phyloP scores from a whole-genome alignment of 1,140 invertebrate genomes.

The Akabosia matsudoensis region DNA sequence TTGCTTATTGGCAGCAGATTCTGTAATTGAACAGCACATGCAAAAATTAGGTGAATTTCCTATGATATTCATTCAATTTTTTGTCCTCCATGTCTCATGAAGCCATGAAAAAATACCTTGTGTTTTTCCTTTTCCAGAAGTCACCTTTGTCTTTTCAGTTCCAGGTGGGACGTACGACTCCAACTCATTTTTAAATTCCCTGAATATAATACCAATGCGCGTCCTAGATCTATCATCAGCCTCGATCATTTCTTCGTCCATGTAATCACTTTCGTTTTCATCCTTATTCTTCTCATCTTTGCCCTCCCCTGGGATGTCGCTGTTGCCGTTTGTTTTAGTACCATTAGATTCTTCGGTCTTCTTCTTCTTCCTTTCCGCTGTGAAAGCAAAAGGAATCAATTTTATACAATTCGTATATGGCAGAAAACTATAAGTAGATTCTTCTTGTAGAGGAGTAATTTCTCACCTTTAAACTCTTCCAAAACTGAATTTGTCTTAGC shows the following conservation, averaged over 20 bases:
- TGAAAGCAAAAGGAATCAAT: neutral
- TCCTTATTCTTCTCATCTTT: constrained; percentile 51
- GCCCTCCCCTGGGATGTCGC: constrained; percentile 13
- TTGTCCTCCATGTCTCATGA: too few species aligned
- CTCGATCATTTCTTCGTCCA: constrained; percentile 74
- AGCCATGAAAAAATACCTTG: neutral
- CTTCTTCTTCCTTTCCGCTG: constrained; percentile 45
- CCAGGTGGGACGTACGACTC: constrained; percentile 42
- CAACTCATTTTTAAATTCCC: constrained; percentile 46
- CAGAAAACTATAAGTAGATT: too few species aligned
- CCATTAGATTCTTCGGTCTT: constrained; percentile 27
- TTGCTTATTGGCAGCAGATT: constrained; percentile 35
- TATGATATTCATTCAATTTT: too few species aligned
- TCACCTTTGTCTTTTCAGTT: constrained; percentile 26
- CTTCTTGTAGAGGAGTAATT: too few species aligned
- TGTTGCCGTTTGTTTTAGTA: constrained; percentile 40
- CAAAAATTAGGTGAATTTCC: neutral
- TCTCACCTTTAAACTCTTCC: constrained; percentile 83
- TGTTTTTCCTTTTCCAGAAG: neutral
- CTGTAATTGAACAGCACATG: constrained; percentile 25
- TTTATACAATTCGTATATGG: too few species aligned
- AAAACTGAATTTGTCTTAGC: constrained; percentile 92
- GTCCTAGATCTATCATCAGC: constrained; percentile 68
- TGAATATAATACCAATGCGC: constrained; percentile 60
- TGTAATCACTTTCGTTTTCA: constrained; percentile 63